These are phyloP conservation scores for Phalacrocorax brasilianus DNA, from an alignment of 2,113 vertebrate species.

Conservation along the genomic window DNA sequence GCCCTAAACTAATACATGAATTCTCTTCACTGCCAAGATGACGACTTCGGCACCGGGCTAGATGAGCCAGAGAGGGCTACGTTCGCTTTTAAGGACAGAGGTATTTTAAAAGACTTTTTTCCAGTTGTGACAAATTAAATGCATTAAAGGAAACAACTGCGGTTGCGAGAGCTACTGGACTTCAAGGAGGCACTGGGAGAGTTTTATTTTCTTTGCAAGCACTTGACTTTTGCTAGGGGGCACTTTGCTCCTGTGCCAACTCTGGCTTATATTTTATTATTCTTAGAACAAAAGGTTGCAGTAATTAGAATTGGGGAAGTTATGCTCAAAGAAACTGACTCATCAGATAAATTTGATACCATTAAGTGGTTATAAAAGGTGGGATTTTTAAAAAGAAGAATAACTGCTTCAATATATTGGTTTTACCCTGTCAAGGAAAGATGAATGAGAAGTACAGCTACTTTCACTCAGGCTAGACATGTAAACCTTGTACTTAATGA, in stretches of 20 bases:
- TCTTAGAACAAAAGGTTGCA: neutral
- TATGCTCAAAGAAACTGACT: neutral
- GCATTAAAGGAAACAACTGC: slow-evolving; percentile 8
- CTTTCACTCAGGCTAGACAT: slow-evolving; percentile 51
- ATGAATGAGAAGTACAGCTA: slow-evolving; percentile 35
- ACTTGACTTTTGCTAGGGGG: neutral
- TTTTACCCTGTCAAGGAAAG: slow-evolving; percentile 39
- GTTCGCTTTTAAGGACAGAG: neutral
- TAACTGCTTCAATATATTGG: neutral
- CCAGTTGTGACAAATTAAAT: slow-evolving; percentile 19
- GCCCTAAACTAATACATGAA: slow-evolving; percentile 71
- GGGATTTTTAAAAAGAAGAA: slow-evolving; percentile 20
- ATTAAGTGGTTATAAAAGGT: neutral
- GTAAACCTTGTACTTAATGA: slow-evolving; percentile 67
- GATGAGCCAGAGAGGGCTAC: neutral
- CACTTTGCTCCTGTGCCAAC: neutral
- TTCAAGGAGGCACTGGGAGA: neutral
- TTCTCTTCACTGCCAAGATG: slow-evolving; percentile 56
- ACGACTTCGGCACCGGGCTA: slow-evolving; percentile 19
- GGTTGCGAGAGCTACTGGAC: neutral
- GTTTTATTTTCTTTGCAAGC: neutral
- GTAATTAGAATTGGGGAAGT: neutral
- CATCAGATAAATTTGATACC: neutral
- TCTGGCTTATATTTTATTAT: neutral
- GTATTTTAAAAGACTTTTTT: slow-evolving; percentile 3